phyloP scores from a whole-genome alignment of 2,113 vertebrate species.

The Tetrao urogallus region DNA sequence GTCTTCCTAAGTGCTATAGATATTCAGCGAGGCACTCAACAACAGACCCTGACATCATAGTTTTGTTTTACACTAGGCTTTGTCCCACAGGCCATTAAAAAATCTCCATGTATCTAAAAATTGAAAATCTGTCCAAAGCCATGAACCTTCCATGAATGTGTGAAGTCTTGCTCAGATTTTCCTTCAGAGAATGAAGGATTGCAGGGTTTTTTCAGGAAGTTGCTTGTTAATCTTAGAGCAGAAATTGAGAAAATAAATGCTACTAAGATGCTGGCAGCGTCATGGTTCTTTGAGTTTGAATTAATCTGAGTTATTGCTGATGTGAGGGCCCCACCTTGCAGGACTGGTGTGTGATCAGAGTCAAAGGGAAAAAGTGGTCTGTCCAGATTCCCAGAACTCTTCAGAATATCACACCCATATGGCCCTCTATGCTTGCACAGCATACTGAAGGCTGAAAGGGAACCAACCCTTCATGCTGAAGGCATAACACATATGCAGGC shows the following conservation, averaged over 20 bases:
- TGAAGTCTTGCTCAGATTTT: background rate
- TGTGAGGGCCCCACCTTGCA: background rate
- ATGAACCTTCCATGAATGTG: rapidly evolving
- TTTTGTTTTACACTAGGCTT: background rate
- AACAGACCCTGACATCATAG: background rate
- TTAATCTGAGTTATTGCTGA: background rate
- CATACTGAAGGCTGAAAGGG: background rate
- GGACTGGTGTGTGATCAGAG: background rate
- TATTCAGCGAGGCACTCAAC: background rate
- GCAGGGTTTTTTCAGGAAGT: background rate
- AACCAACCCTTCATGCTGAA: background rate
- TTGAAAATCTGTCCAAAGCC: background rate
- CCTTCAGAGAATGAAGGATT: background rate
- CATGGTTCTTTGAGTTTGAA: background rate
- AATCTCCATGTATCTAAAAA: background rate
- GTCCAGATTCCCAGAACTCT: background rate
- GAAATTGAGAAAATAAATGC: background rate
- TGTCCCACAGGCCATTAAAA: background rate
- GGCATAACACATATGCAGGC: background rate
- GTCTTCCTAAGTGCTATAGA: background rate
- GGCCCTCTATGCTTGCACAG: background rate
- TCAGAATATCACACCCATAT: background rate
- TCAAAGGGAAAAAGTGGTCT: background rate
- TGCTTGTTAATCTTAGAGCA: background rate
- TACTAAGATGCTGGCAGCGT: background rate